phyloP scores from a whole-genome alignment of 2,888 invertebrate genomes.

The Laspeyria flexula region DNA sequence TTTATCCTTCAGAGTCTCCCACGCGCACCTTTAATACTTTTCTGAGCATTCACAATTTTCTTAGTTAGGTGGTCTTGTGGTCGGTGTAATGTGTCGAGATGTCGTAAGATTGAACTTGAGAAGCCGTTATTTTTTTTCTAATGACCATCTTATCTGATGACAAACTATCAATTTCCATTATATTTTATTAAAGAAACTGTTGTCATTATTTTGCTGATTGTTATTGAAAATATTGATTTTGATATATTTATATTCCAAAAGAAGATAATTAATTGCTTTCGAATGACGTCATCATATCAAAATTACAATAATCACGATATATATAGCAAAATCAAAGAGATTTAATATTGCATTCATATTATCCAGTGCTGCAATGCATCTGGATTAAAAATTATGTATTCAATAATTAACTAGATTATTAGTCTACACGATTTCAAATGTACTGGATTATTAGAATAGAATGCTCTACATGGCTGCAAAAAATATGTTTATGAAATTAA shows the following conservation, averaged over 20 bases:
- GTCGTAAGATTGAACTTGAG: conserved; percentile 4
- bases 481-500: no score
- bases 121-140: not conserved
- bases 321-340: no score
- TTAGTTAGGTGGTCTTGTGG: conserved; percentile 22
- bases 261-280: not conserved
- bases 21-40: conserved; percentile 46
- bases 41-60: conserved; percentile 26
- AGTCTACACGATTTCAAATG: no score
- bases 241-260: not conserved
- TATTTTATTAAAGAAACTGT: not conserved
- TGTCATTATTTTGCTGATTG: not conserved
- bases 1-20: conserved; percentile 41
- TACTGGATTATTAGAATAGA: no score
- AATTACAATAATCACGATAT: no score
- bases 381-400: no score
- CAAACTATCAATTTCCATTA: not conserved
- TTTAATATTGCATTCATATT: no score
- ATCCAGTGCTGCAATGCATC: no score
- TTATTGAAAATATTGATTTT: no score
- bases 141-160: not conserved
- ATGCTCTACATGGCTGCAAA: no score
- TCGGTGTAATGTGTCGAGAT: conserved; percentile 8
- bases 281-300: no score
- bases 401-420: no score